Evolutionary conservation across 2,888 invertebrate genomes (phyloP).

Genomic region (Drosophila demipolita): DNA sequence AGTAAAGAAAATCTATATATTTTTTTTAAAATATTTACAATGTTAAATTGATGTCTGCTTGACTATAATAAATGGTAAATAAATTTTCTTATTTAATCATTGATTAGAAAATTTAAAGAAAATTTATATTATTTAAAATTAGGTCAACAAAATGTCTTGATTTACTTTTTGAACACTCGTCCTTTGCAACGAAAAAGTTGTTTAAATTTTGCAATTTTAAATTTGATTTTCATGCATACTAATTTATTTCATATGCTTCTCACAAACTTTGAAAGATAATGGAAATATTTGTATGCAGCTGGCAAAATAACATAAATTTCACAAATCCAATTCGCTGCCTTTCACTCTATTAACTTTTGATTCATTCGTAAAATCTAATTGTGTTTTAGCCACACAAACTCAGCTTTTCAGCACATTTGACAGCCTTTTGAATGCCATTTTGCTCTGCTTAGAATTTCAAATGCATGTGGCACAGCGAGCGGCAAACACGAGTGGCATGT

Average conservation of each 20-base stretch:
- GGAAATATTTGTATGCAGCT: background rate
- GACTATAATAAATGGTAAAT: background rate
- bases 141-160: background rate
- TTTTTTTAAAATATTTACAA: too few species aligned
- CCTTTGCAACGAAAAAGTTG: background rate
- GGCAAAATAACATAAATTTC: background rate
- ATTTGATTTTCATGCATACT: background rate
- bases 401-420: slow-evolving; percentile 51
- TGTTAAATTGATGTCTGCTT: background rate
- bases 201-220: background rate
- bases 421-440: slow-evolving; percentile 43
- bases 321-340: background rate
- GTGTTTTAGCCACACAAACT: slow-evolving; percentile 6
- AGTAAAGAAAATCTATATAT: too few species aligned
- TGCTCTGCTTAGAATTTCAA: slow-evolving; percentile 37
- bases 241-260: background rate
- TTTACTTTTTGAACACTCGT: background rate
- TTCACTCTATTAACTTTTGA: slow-evolving; percentile 4
- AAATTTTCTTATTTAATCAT: background rate
- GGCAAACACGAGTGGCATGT: background rate
- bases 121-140: background rate
- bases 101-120: background rate
- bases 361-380: slow-evolving; percentile 4
- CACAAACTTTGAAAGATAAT: background rate
- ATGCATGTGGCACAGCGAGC: slow-evolving; percentile 22